phyloP scores from a whole-genome alignment of 2,797 vertebrate species.

The Anguilla megastoma region DNA sequence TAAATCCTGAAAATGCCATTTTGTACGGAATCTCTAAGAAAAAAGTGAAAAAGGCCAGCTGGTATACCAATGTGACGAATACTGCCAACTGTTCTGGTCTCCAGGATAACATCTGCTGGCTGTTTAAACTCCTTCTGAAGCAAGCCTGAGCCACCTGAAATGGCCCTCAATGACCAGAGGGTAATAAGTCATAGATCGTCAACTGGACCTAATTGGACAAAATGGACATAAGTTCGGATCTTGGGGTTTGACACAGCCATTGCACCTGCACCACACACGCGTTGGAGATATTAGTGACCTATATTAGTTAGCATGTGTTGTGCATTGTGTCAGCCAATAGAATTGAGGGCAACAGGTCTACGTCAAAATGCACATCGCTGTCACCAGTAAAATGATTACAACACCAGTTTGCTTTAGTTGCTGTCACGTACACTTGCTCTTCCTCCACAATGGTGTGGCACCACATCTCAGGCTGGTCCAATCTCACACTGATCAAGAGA shows the following conservation, averaged over 20 bases:
- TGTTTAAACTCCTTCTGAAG: conserved; percentile 26
- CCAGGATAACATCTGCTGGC: background rate
- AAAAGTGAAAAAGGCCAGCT: conserved; percentile 37
- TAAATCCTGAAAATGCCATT: conserved; percentile 26
- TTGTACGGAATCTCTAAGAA: background rate
- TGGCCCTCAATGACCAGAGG: background rate
- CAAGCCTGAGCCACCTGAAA: conserved; percentile 2
- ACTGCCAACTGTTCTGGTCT: conserved; percentile 17
- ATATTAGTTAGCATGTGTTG: background rate
- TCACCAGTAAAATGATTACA: background rate
- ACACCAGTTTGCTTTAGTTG: background rate
- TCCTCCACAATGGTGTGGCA: background rate
- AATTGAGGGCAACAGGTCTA: background rate
- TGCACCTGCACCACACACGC: background rate
- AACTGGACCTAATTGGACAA: background rate
- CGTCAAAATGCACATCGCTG: background rate
- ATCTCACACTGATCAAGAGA: background rate
- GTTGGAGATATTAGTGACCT: background rate
- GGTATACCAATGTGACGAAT: conserved; percentile 39
- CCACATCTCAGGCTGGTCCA: background rate
- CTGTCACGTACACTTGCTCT: background rate
- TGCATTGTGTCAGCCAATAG: background rate
- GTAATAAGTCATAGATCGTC: background rate
- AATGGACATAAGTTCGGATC: background rate
- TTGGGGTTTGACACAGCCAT: background rate